Percentiles rank a stretch among this genome's conserved stretches.
Conservation (phyloP, 30 jellyfish, hydroid and myxozoan genomes). For the Rhopilema esculentum region DNA sequence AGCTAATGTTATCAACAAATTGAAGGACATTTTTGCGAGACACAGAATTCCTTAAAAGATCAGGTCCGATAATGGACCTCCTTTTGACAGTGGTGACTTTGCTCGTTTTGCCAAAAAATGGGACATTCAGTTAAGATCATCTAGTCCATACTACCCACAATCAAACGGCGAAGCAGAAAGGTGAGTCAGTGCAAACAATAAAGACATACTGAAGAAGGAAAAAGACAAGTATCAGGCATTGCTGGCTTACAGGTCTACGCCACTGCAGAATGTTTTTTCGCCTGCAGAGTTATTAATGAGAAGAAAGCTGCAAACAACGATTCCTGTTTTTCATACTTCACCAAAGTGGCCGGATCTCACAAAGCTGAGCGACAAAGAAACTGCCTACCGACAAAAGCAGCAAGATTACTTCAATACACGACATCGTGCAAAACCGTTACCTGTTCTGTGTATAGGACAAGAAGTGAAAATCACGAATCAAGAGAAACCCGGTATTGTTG, state of each 20-base stretch:
- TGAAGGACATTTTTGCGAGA: slow-evolving; percentile 26
- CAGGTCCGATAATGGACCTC: slow-evolving; percentile 9
- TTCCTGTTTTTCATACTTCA: slow-evolving; percentile 50
- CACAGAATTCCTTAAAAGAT: slow-evolving; percentile 30
- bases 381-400: slow-evolving; percentile 47
- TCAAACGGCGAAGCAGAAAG: slow-evolving; percentile 43
- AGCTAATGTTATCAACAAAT: slow-evolving; percentile 15
- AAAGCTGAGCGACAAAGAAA: too few species aligned
- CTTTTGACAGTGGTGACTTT: too few species aligned
- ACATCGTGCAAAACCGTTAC: slow-evolving; percentile 19
- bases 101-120: slow-evolving; percentile 8
- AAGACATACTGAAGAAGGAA: slow-evolving; percentile 54
- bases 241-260: slow-evolving; percentile 56
- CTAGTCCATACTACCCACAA: slow-evolving; percentile 43
- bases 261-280: slow-evolving; percentile 59
- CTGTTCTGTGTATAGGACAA: slow-evolving; percentile 24
- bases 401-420: slow-evolving; percentile 22
- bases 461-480: slow-evolving; percentile 43
- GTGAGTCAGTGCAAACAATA: slow-evolving; percentile 50
- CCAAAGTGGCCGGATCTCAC: slow-evolving; percentile 47
- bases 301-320: slow-evolving; percentile 55
- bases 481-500: slow-evolving; percentile 45
- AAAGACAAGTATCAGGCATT: slow-evolving; percentile 50
- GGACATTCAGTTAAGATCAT: slow-evolving; percentile 9
- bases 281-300: slow-evolving; percentile 66